phyloP scores from a whole-genome alignment of 2,113 vertebrate species.

The Gopherus evgoodei region DNA sequence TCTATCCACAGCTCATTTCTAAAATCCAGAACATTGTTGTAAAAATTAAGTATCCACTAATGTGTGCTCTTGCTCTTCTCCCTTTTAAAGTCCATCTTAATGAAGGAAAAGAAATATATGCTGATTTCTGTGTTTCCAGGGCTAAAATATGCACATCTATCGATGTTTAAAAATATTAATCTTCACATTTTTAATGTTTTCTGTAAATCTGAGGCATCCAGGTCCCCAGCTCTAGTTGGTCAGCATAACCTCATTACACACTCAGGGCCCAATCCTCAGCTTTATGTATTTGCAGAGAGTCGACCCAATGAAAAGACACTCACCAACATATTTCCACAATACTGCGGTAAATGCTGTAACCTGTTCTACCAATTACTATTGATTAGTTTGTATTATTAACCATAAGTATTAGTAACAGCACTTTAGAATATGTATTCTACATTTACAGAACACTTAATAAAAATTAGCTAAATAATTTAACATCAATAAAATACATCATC shows the following conservation, averaged over 20 bases:
- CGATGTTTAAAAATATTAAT: neutral
- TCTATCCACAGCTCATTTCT: neutral
- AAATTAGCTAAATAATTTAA: neutral
- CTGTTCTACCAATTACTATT: neutral
- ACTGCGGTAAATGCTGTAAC: accelerated
- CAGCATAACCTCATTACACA: neutral
- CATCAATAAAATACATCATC: neutral
- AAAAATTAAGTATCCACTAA: too few species aligned
- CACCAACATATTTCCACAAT: neutral
- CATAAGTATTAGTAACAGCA: neutral
- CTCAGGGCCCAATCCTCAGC: neutral
- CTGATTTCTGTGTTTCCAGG: neutral
- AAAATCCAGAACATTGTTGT: neutral
- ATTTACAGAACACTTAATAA: neutral
- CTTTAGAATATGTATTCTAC: neutral
- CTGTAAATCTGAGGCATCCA: accelerated
- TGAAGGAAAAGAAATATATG: neutral
- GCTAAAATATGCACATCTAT: neutral
- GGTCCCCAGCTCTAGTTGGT: neutral
- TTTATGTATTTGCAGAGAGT: neutral
- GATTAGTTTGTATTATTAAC: neutral
- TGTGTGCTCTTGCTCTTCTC: neutral
- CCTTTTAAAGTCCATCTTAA: neutral
- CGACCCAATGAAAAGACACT: accelerated
- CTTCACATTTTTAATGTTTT: neutral